Evolutionary conservation across 2,888 invertebrate genomes (phyloP).

Genomic region (Drosophila anceps): DNA sequence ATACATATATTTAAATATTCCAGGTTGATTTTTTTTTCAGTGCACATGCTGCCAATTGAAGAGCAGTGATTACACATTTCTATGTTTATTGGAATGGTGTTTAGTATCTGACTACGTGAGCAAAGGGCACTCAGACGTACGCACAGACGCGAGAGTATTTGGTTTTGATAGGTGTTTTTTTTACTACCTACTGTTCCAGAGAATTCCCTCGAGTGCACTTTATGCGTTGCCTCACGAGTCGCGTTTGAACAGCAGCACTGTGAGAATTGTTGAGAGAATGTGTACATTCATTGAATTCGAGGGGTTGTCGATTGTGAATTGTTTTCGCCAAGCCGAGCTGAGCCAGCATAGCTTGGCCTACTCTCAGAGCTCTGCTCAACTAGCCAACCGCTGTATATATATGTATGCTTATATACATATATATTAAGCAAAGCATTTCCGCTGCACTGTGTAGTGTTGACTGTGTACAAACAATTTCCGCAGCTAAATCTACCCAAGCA

Average conservation of each 20-base stretch:
- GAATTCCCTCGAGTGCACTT: conserved; percentile 77
- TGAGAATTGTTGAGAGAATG: conserved; percentile 27
- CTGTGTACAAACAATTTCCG: conserved; percentile 71
- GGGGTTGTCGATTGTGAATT: conserved; percentile 46
- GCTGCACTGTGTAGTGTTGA: conserved; percentile 56
- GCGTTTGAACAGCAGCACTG: conserved; percentile 48
- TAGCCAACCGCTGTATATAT: conserved; percentile 11
- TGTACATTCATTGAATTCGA: conserved; percentile 58
- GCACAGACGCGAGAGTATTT: conserved; percentile 23
- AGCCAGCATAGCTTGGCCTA: not conserved
- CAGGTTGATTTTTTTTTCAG: conserved; percentile 30
- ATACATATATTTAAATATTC: not conserved
- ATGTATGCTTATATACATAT: not conserved
- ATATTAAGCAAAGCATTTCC: conserved; percentile 69
- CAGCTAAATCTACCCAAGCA: conserved; percentile 47
- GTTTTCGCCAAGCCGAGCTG: conserved; percentile 8
- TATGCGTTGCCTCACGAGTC: conserved; percentile 58
- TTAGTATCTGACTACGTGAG: conserved; percentile 63
- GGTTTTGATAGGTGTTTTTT: conserved; percentile 22
- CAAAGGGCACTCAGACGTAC: conserved; percentile 10
- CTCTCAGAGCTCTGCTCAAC: not conserved
- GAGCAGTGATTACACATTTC: conserved; percentile 76
- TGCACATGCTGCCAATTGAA: conserved; percentile 62
- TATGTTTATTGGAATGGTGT: conserved; percentile 48
- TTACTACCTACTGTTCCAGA: conserved; percentile 34